Base-by-base conservation (phyloP, 2,888 invertebrate species). In the Craniophora ligustri region DNA sequence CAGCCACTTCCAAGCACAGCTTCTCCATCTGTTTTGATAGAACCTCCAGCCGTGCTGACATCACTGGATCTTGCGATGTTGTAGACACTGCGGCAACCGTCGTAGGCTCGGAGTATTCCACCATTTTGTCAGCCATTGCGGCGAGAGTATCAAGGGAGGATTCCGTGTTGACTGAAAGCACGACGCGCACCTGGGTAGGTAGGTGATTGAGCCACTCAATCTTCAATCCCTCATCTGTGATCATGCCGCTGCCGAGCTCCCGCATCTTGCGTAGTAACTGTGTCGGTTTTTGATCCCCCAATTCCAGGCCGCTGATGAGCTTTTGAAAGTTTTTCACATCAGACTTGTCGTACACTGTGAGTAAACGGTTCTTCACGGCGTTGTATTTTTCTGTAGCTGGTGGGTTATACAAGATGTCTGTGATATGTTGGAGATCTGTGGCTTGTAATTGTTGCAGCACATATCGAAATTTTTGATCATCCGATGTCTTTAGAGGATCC, bases 1-100 rank as follows among this genome's bases (percentile, higher is more conserved):
- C 35, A 6, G 26, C 13, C 4, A 50, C 14, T 19, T 50, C 49
- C 0, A 50, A 1, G 3, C 19, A 15, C 0, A 50, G 35, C 4
- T 42, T 50, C 11, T 42, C 49, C 2, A 49, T 3, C 13, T 49
- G 46, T 10, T 46, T 46, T 8, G 38, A 30, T 4, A 32, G 10
- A 0, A 13, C 21, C 13, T 39, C 11, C 2, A 48, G 0, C 0
- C 31, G 47, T 2, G 31, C 2, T 1, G 19, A 14, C 11, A 11
- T 18, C 2, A 41, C 11, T 28, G 28, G 5, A 11, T 28, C n/a
- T 2, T 2, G 11, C 11, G 13, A 21, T 3, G 38, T 10, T 11
- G 13, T 21, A 5, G 41, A n/a, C 5, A 30, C 35, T 36, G 14
- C 16, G 2, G 42, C n/a, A 5, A 50, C n/a, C 5, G 11, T 1